Conservation (phyloP, 2,797 vertebrate genomes). For the Sebastes elongatus region DNA sequence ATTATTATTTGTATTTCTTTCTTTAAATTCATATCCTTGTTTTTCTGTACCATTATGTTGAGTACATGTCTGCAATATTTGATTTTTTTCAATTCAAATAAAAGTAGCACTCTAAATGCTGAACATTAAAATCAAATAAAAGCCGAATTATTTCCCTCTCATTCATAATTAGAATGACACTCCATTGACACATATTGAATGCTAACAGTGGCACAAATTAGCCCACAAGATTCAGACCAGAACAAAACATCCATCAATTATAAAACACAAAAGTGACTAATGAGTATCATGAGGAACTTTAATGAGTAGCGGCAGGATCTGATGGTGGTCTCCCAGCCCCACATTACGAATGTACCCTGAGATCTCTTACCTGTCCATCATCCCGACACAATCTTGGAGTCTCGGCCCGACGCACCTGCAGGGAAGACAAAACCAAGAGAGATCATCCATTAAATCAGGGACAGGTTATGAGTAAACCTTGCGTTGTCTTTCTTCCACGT, state of each 20-base stretch:
- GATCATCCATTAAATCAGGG: conserved; percentile 60
- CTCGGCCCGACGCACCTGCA: conserved; percentile 92
- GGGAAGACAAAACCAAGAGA: conserved; percentile 51
- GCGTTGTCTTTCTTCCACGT: conserved; percentile 52
- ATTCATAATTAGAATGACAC: background rate
- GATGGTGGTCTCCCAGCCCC: conserved; percentile 11
- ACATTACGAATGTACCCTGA: conserved; percentile 12
- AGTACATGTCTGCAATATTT: no score
- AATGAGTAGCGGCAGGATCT: conserved; percentile 27
- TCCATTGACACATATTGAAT: background rate
- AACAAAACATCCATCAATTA: conserved; percentile 3
- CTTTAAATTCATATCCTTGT: no score
- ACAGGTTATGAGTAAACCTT: conserved; percentile 68
- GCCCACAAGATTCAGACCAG: background rate
- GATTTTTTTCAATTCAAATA: no score
- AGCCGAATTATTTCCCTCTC: background rate
- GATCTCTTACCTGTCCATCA: conserved; percentile 94
- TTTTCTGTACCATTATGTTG: no score
- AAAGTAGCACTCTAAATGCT: background rate
- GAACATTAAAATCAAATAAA: background rate
- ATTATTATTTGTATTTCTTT: no score
- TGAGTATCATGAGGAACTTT: conserved; percentile 17
- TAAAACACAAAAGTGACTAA: conserved; percentile 4
- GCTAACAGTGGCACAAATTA: background rate
- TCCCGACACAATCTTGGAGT: conserved; percentile 95